Conservation (phyloP, 2,797 vertebrate species). For the Enteromius trimaculatus region DNA sequence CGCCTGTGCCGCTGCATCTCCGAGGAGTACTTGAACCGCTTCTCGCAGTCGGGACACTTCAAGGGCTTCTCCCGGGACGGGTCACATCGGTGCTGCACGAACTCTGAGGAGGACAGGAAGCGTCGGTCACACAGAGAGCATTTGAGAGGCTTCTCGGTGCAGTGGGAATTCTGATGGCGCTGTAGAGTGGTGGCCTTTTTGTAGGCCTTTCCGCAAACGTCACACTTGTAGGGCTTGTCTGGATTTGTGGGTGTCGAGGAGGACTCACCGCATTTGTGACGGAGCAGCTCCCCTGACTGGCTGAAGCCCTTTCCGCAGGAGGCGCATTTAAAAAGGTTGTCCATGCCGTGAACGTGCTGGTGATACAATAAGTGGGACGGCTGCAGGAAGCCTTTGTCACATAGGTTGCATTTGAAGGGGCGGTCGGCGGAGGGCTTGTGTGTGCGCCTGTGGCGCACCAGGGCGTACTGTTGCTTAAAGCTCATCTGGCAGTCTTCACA, state of each 20-base stretch:
- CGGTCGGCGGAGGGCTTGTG: slow-evolving; percentile 88
- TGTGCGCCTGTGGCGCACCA: slow-evolving; percentile 92
- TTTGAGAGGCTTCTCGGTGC: slow-evolving; percentile 94
- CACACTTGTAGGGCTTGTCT: slow-evolving; percentile 94
- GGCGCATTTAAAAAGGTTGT: slow-evolving; percentile 97
- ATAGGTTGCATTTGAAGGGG: slow-evolving; percentile 94
- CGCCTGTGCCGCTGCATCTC: slow-evolving; percentile 95
- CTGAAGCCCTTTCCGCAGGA: slow-evolving; percentile 98
- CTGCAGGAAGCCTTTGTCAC: slow-evolving; percentile 96
- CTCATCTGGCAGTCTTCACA: slow-evolving; percentile 99
- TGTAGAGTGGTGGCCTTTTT: slow-evolving; percentile 95
- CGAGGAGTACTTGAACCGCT: slow-evolving; percentile 96
- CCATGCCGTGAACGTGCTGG: slow-evolving; percentile 95
- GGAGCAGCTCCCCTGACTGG: slow-evolving; percentile 92
- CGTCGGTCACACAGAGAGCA: slow-evolving; percentile 96
- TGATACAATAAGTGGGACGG: slow-evolving; percentile 95
- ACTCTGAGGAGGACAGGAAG: slow-evolving; percentile 95
- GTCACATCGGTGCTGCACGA: slow-evolving; percentile 96
- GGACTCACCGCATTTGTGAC: slow-evolving; percentile 90
- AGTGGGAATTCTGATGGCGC: slow-evolving; percentile 94
- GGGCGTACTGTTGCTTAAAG: slow-evolving; percentile 96
- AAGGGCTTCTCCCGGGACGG: slow-evolving; percentile 93
- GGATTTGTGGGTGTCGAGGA: slow-evolving; percentile 76
- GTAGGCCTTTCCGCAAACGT: slow-evolving; percentile 93
- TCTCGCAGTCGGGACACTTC: slow-evolving; percentile 96